A percentile compares a stretch with the other conserved stretches of the same genome.
Conservation (phyloP, 1,140 invertebrate genomes). For the Trinorchestia longiramus region DNA sequence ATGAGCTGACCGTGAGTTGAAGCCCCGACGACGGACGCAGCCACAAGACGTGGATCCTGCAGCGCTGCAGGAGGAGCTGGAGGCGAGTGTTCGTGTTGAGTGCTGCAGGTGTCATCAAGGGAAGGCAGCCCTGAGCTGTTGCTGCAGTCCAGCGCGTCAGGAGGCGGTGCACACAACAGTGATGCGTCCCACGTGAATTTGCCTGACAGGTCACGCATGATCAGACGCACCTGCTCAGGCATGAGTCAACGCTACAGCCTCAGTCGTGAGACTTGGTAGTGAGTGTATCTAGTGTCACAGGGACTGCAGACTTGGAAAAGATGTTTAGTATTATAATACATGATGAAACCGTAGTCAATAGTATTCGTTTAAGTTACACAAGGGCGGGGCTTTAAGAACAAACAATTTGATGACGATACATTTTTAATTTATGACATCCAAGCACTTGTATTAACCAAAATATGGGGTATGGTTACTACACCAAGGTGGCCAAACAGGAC, state of each 20-base stretch:
- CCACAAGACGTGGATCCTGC: constrained; percentile 51
- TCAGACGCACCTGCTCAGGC: constrained; percentile 78
- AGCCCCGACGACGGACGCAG: constrained; percentile 45
- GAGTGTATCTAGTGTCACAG: too few species aligned
- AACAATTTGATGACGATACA: too few species aligned
- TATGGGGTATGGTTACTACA: too few species aligned
- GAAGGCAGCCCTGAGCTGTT: constrained; percentile 39
- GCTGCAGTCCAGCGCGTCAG: constrained; percentile 56
- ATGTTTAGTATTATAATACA: too few species aligned
- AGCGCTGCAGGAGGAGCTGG: constrained; percentile 29
- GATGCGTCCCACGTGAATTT: constrained; percentile 97
- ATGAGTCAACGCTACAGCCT: background rate
- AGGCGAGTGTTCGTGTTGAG: constrained; percentile 42
- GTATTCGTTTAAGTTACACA: too few species aligned
- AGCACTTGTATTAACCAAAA: too few species aligned
- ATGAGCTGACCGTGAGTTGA: constrained; percentile 55
- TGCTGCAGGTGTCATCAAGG: constrained; percentile 16
- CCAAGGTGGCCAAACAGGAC: too few species aligned
- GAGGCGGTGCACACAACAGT: constrained; percentile 74
- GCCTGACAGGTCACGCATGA: constrained; percentile 93
- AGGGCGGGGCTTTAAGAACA: too few species aligned
- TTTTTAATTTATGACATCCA: too few species aligned
- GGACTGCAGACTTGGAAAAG: too few species aligned
- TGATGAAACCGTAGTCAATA: too few species aligned
- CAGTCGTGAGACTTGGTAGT: too few species aligned